These are phyloP conservation scores for Lepidurus apus DNA, from an alignment of 1,140 invertebrate genomes.

Conservation along the genomic window DNA sequence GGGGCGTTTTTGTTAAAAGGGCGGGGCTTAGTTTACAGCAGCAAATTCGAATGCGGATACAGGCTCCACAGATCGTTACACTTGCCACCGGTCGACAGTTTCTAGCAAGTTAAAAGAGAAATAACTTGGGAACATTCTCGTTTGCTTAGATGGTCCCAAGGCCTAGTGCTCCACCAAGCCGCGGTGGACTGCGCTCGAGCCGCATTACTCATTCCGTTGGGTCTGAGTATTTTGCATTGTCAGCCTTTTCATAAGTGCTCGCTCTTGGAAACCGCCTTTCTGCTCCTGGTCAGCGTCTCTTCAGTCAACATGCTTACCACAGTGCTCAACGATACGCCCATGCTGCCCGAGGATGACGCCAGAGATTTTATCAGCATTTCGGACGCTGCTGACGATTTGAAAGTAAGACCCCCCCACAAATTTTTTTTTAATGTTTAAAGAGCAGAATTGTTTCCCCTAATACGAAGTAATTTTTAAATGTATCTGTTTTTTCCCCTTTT, in stretches of 20 bases:
- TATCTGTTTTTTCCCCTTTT: not conserved
- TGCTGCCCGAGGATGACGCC: slow-evolving; percentile 60
- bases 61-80: no score
- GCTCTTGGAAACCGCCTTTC: slow-evolving; percentile 81
- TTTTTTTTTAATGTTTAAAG: no score
- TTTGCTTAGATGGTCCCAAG: slow-evolving; percentile 71
- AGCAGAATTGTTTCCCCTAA: no score
- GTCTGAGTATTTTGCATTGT: slow-evolving; percentile 73
- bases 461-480: not conserved
- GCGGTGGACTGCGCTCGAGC: slow-evolving; percentile 76
- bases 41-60: no score
- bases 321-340: slow-evolving; percentile 80
- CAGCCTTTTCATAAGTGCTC: slow-evolving; percentile 80
- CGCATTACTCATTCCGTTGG: slow-evolving; percentile 70
- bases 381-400: slow-evolving; percentile 22
- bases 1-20: no score
- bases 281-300: slow-evolving; percentile 79
- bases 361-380: slow-evolving; percentile 24
- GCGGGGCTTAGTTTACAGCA: no score
- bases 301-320: slow-evolving; percentile 87
- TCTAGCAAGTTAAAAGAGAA: not conserved
- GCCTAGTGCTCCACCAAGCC: slow-evolving; percentile 77
- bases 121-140: not conserved
- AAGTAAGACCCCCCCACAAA: not conserved
- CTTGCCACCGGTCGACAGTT: no score